These are phyloP conservation scores for Semicossyphus pulcher DNA, from an alignment of 2,113 vertebrate genomes.

Conservation along the genomic window DNA sequence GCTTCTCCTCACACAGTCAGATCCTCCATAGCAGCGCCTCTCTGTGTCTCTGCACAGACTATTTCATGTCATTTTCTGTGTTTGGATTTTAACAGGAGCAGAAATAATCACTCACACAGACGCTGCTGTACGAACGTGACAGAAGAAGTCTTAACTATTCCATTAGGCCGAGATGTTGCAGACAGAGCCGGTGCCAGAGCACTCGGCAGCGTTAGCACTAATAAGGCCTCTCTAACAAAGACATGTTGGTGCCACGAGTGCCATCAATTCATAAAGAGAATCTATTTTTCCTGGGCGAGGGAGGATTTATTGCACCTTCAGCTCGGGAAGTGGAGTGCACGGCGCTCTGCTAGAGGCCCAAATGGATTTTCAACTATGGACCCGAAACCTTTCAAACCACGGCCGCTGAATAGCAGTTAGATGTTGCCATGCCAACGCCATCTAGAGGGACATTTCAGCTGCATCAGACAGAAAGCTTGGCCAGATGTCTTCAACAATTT, in stretches of 20 bases:
- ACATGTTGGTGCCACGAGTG: conserved; percentile 71
- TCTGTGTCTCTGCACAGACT: neutral
- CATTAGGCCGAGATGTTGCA: conserved; percentile 44
- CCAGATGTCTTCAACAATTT: conserved; percentile 99
- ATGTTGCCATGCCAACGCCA: conserved; percentile 98
- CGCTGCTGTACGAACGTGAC: conserved; percentile 18
- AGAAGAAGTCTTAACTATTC: conserved; percentile 50
- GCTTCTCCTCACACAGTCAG: conserved; percentile 4
- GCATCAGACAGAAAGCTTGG: conserved; percentile 93
- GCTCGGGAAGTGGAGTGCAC: conserved; percentile 75
- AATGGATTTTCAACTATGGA: conserved; percentile 98
- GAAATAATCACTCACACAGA: conserved; percentile 21
- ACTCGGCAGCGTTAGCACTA: conserved; percentile 57
- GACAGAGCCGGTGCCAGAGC: conserved; percentile 47
- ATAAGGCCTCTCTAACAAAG: conserved; percentile 66
- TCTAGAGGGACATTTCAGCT: conserved; percentile 92
- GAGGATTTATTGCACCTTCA: conserved; percentile 85
- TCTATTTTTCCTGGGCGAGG: conserved; percentile 74
- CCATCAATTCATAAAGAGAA: conserved; percentile 84
- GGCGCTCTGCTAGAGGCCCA: conserved; percentile 91
- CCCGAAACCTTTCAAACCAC: conserved; percentile 94
- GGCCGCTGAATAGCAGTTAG: conserved; percentile 95
- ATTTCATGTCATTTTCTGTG: conserved; percentile 44
- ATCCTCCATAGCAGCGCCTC: conserved; percentile 4
- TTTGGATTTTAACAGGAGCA: conserved; percentile 33